Percentiles rank a stretch among this genome's conserved stretches.
Evolutionary conservation across 2,113 vertebrate genomes (phyloP).

Genomic region (Epinephelus cyanopodus): DNA sequence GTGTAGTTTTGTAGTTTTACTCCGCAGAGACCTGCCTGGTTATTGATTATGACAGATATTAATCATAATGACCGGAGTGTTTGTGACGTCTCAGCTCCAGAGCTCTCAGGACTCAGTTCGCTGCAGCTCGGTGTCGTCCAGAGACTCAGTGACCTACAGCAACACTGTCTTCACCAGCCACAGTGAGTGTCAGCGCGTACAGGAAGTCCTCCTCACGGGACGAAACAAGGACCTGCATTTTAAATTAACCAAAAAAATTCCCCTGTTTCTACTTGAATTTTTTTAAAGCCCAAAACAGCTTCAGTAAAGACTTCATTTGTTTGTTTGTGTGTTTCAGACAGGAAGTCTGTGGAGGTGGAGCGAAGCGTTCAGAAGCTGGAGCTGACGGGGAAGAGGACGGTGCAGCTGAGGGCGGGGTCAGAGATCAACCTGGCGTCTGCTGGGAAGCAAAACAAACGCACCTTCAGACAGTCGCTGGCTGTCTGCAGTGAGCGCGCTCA

Average conservation of each 20-base stretch:
- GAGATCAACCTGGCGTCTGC: conserved; percentile 86
- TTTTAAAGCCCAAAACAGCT: not conserved
- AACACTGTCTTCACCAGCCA: conserved; percentile 71
- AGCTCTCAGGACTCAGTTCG: conserved; percentile 64
- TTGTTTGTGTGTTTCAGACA: conserved; percentile 66
- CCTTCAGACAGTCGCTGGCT: conserved; percentile 83
- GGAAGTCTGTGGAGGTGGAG: conserved; percentile 67
- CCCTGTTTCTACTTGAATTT: not conserved
- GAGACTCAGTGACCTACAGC: conserved; percentile 71
- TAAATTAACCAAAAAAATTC: too few species aligned
- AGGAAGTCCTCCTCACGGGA: not conserved
- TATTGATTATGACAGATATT: not conserved
- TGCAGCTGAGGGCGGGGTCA: conserved; percentile 84
- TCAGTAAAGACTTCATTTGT: not conserved
- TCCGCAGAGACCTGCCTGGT: not conserved
- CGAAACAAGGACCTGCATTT: too few species aligned
- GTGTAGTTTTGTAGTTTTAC: too few species aligned
- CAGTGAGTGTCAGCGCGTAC: conserved; percentile 71
- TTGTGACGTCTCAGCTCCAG: conserved; percentile 52
- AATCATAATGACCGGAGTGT: not conserved
- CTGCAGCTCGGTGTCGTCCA: conserved; percentile 63
- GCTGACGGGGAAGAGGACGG: conserved; percentile 65
- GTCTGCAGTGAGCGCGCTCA: conserved; percentile 83
- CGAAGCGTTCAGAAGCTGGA: conserved; percentile 86
- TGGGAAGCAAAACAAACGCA: conserved; percentile 78